Evolutionary conservation across 2,113 vertebrate genomes (phyloP).

Genomic region (Lampris megalopsis): DNA sequence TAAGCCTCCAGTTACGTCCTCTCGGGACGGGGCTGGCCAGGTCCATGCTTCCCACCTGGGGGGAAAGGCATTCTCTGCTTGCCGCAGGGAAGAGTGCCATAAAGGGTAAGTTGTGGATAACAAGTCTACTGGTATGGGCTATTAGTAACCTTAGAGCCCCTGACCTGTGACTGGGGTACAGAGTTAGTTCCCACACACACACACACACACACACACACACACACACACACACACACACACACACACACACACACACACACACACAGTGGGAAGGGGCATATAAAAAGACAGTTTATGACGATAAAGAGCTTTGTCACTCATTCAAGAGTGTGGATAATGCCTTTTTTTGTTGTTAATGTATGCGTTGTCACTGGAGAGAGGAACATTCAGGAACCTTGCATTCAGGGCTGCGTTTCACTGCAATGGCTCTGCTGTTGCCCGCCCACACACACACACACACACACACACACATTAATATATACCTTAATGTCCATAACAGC

Average conservation of each 20-base stretch:
- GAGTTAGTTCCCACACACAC: conserved; percentile 83
- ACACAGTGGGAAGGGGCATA: conserved; percentile 41
- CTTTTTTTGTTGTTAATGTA: conserved; percentile 67
- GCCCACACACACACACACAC: conserved; percentile 14
- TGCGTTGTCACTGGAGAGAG: conserved; percentile 51
- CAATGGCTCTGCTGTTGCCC: conserved; percentile 8
- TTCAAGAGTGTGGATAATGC: conserved; percentile 59
- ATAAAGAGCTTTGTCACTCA: conserved; percentile 73
- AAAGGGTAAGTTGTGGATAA: conserved; percentile 78
- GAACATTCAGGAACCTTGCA: conserved; percentile 40
- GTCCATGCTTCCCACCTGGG: conserved; percentile 75
- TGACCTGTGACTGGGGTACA: conserved; percentile 84
- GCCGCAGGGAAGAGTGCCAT: conserved; percentile 79
- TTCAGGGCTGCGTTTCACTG: conserved; percentile 29
- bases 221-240: conserved; percentile 70
- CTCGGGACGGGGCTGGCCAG: conserved; percentile 80
- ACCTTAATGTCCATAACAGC: conserved; percentile 5
- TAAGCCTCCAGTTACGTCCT: conserved; percentile 84
- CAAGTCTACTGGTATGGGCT: conserved; percentile 80
- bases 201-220: conserved; percentile 41
- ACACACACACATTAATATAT: conserved; percentile 18
- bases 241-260: conserved; percentile 70
- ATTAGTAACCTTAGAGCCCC: conserved; percentile 86
- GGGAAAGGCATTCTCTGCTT: conserved; percentile 78
- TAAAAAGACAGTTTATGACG: conserved; percentile 65